phyloP scores from a whole-genome alignment of 2,113 vertebrate species.

The Peromyscus maniculatus region DNA sequence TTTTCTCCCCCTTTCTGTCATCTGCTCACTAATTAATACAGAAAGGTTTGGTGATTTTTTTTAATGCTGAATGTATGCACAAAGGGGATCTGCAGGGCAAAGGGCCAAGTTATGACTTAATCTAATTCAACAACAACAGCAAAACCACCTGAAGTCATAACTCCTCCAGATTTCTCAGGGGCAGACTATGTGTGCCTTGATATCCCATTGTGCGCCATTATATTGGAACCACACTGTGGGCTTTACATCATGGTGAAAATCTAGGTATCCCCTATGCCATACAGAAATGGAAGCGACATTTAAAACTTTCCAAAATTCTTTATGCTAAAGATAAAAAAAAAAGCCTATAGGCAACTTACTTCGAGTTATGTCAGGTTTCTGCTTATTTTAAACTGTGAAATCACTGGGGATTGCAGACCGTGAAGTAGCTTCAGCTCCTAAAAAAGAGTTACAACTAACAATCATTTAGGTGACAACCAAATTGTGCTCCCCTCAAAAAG shows the following conservation, averaged over 20 bases:
- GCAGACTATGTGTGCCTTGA: neutral
- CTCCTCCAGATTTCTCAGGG: neutral
- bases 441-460: constrained; percentile 11
- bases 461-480: constrained; percentile 24
- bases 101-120: neutral
- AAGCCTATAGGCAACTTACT: constrained; percentile 47
- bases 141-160: neutral
- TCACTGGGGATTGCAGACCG: neutral
- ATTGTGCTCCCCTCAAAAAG: constrained; percentile 36
- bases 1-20: neutral
- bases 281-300: neutral
- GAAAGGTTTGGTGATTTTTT: neutral
- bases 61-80: neutral
- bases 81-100: neutral
- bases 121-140: neutral
- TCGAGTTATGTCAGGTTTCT: constrained; percentile 28
- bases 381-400: constrained; percentile 55
- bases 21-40: neutral
- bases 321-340: constrained; percentile 35
- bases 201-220: neutral
- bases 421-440: constrained; percentile 30
- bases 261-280: constrained; percentile 15
- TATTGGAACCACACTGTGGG: constrained; percentile 15
- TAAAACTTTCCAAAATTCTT: constrained; percentile 59
- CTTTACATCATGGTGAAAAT: constrained; percentile 21